Base-by-base conservation (phyloP, 2,888 invertebrate species). In the Eilema sororculum region DNA sequence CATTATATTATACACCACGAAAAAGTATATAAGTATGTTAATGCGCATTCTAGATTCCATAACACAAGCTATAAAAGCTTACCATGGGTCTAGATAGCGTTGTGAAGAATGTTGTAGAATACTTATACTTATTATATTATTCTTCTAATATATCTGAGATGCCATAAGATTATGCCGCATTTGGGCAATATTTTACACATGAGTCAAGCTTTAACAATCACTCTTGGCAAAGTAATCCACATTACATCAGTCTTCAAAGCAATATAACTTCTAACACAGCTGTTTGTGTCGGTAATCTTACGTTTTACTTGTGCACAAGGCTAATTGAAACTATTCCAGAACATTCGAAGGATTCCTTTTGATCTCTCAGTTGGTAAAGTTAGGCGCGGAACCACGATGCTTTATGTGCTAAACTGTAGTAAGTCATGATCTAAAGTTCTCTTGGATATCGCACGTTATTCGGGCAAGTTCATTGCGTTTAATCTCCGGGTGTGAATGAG, bases 251-350 rank as follows among this genome's bases (percentile, higher is more conserved):
- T 69, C 69, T 73, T 73, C 65, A 71, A 74, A 68, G 70, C 65
- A 68, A 68, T 69, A 65, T 74, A 68, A 79, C 74, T 65, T 75
- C 62, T 72, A 68, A 57, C 13, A 70, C 74, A 70, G 28, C 56
- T 68, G 62, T 74, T 78, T 62, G 71, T 77, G 66, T 68, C 73
- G 60, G 72, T 75, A 78, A 85, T 83, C 79, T 82, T 78, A 71
- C 72, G 71, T 79, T 81, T 75, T 71, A 76, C 60, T 65, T 37
- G 74, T 76, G 78, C 82, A 83, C 80, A 84, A 85, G 71, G 72
- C 79, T 87, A 87, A 90, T 89, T 86, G 85, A 88, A 90, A 87
- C 89, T 89, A 87, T 87, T 83, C 83, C 74, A 69, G 77, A 83
- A 84, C 76, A 78, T 84, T 84, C 75, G 68, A 70, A 73, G 71